These are phyloP conservation scores for Crax fasciolata DNA, from an alignment of 2,797 vertebrate species.

Conservation along the genomic window DNA sequence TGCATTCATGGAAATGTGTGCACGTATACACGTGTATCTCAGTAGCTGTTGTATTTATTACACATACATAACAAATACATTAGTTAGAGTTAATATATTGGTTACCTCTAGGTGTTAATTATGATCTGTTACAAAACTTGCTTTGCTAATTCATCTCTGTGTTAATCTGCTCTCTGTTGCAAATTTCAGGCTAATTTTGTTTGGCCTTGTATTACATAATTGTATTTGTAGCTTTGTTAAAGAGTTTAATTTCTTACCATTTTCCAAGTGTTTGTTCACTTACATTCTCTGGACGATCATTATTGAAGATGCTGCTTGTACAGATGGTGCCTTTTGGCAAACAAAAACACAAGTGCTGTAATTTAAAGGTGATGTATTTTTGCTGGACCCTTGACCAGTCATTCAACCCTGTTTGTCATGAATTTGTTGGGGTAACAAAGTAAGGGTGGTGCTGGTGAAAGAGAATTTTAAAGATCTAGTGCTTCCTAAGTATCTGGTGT, in stretches of 20 bases:
- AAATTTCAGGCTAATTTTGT: not conserved
- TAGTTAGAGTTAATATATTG: not conserved
- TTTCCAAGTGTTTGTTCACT: slow-evolving; percentile 27
- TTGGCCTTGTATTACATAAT: not conserved
- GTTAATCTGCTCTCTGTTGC: not conserved
- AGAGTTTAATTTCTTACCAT: not conserved
- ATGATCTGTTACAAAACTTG: not conserved
- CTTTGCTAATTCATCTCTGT: not conserved
- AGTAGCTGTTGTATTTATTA: not conserved
- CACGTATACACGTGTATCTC: not conserved
- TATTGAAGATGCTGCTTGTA: slow-evolving; percentile 24
- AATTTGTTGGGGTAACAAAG: not conserved
- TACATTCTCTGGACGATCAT: not conserved
- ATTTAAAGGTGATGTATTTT: slow-evolving; percentile 30
- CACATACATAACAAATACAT: not conserved
- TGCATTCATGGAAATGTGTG: not conserved
- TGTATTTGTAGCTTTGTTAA: slow-evolving; percentile 26
- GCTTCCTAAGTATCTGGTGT: not conserved
- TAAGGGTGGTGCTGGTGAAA: not conserved
- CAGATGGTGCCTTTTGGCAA: slow-evolving; percentile 9
- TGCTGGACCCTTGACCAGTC: not conserved
- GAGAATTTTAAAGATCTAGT: not conserved
- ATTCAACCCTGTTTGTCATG: not conserved
- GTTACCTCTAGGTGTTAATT: not conserved
- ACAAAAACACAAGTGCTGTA: slow-evolving; percentile 23